phyloP scores from a whole-genome alignment of 2,888 invertebrate genomes.

The Thyatira batis region DNA sequence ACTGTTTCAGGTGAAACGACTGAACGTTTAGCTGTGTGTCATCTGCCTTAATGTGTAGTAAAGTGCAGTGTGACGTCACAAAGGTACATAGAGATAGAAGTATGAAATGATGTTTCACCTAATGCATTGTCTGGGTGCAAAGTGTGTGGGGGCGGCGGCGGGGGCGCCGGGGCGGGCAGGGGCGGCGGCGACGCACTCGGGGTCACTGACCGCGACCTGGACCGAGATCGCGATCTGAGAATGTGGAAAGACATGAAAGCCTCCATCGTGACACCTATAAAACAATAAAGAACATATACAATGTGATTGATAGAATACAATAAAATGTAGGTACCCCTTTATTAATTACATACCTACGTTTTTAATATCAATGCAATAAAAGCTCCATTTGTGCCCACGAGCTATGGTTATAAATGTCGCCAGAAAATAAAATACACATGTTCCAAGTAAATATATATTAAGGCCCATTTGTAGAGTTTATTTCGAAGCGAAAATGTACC shows the following conservation, averaged over 20 bases:
- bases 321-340: too few species aligned
- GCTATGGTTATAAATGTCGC: too few species aligned
- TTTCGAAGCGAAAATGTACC: too few species aligned
- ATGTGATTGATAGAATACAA: too few species aligned
- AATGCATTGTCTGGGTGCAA: constrained; percentile 77
- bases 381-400: too few species aligned
- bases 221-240: constrained; percentile 58
- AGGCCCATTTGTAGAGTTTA: too few species aligned
- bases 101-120: constrained; percentile 49
- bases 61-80: background rate
- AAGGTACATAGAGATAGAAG: constrained; percentile 4
- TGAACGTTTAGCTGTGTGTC: background rate
- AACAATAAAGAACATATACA: too few species aligned
- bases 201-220: constrained; percentile 73
- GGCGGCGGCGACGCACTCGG: constrained; percentile 66
- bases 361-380: too few species aligned
- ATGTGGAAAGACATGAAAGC: constrained; percentile 9
- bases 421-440: too few species aligned
- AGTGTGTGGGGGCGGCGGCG: constrained; percentile 71
- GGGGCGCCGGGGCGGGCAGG: constrained; percentile 55
- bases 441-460: too few species aligned
- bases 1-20: constrained; percentile 1
- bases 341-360: too few species aligned
- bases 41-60: background rate
- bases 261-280: too few species aligned